phyloP scores from a whole-genome alignment of 1,140 invertebrate species.

The Drosophila sp. region DNA sequence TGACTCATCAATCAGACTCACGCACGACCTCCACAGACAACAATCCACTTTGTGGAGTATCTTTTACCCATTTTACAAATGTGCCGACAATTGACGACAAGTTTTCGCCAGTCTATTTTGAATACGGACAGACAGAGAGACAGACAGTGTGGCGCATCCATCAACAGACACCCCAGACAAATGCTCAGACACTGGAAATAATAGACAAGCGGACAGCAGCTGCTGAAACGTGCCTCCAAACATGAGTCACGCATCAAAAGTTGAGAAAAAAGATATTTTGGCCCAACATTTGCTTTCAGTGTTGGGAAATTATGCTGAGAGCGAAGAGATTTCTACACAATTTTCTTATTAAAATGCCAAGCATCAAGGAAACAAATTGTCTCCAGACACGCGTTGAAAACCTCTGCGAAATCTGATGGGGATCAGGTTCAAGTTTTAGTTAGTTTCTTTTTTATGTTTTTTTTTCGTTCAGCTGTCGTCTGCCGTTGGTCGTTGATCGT shows the following conservation, averaged over 20 bases:
- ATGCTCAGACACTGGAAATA: constrained; percentile 36
- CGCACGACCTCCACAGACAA: constrained; percentile 14
- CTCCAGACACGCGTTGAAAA: constrained; percentile 61
- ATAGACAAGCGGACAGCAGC: constrained; percentile 52
- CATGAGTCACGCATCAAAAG: constrained; percentile 66
- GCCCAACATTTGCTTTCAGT: constrained; percentile 18
- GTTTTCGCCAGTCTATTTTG: constrained; percentile 69
- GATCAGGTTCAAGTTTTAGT: constrained; percentile 31
- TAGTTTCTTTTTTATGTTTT: background rate
- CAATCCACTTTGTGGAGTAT: constrained; percentile 25
- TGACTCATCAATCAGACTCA: constrained; percentile 22
- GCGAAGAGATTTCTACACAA: constrained; percentile 30
- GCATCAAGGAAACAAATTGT: constrained; percentile 68
- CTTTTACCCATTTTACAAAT: constrained; percentile 54
- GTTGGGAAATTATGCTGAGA: constrained; percentile 36
- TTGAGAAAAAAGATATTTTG: constrained; percentile 9
- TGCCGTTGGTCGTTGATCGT: constrained; percentile 50
- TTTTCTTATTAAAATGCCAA: constrained; percentile 36
- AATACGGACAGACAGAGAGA: constrained; percentile 38
- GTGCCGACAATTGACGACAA: constrained; percentile 62
- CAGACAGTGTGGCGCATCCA: constrained; percentile 50
- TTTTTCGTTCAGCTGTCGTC: constrained; percentile 39
- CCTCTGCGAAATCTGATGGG: constrained; percentile 9
- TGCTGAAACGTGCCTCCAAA: constrained; percentile 66
- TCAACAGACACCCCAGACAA: constrained; percentile 47